Evolutionary conservation across 2,888 invertebrate genomes (phyloP).

Genomic region (Melieria picta): DNA sequence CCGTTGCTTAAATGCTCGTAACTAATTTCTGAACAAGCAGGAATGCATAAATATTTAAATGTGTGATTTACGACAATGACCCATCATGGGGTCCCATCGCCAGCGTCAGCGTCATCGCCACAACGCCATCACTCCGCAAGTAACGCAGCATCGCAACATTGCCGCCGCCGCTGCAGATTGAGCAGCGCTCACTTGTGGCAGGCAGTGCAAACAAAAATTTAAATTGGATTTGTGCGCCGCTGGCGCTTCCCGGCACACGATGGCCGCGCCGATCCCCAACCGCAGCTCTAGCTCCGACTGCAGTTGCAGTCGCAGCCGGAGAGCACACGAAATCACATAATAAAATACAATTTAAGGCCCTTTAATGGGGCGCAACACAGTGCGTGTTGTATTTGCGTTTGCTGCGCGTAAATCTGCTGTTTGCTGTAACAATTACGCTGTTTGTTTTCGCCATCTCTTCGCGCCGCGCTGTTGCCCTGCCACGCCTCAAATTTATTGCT

Average conservation of each 20-base stretch:
- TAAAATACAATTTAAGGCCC: slow-evolving; percentile 41
- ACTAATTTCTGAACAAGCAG: slow-evolving; percentile 42
- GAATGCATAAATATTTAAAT: slow-evolving; percentile 51
- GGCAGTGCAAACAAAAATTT: slow-evolving; percentile 44
- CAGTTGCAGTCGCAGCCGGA: slow-evolving; percentile 10
- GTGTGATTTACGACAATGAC: slow-evolving; percentile 51
- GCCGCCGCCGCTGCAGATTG: slow-evolving; percentile 22
- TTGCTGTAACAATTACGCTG: slow-evolving; percentile 48
- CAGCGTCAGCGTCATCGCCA: background rate
- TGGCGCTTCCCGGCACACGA: slow-evolving; percentile 45
- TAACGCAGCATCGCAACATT: slow-evolving; percentile 26
- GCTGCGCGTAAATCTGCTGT: slow-evolving; percentile 41
- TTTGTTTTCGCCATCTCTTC: slow-evolving; percentile 35
- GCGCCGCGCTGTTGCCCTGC: background rate
- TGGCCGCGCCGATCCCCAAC: slow-evolving; percentile 22
- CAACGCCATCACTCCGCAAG: background rate
- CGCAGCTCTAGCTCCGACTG: background rate
- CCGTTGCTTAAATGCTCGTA: slow-evolving; percentile 37
- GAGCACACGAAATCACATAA: slow-evolving; percentile 26
- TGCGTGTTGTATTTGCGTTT: background rate
- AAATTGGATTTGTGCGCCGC: slow-evolving; percentile 49
- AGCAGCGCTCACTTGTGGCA: slow-evolving; percentile 38
- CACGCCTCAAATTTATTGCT: slow-evolving; percentile 19
- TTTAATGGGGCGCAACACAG: slow-evolving; percentile 33
- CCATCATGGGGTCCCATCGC: slow-evolving; percentile 43